phyloP scores from a whole-genome alignment of 2,113 vertebrate species.

The Callocephalon fimbriatum region DNA sequence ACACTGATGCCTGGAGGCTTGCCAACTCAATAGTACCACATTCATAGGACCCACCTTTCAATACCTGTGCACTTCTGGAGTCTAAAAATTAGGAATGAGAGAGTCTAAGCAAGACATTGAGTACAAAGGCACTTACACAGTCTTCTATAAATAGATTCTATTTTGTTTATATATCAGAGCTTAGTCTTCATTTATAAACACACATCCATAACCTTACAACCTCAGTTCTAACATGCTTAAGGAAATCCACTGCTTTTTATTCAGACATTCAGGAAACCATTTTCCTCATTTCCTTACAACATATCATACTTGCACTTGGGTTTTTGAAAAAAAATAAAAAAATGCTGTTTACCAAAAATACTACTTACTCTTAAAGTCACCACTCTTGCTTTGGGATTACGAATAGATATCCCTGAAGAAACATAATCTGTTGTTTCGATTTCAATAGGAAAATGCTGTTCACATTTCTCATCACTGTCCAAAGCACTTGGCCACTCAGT shows the following conservation, averaged over 20 bases:
- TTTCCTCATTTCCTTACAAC: neutral
- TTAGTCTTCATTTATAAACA: neutral
- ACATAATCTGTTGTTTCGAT: slow-evolving; percentile 85
- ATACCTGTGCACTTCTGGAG: neutral
- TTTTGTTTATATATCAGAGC: neutral
- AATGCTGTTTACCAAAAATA: neutral
- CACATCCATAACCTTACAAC: neutral
- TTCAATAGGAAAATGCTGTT: slow-evolving; percentile 89
- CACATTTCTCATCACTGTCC: slow-evolving; percentile 85
- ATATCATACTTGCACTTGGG: neutral
- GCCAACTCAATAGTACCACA: neutral
- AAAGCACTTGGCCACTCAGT: slow-evolving; percentile 91
- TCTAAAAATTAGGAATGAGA: neutral
- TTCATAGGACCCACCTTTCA: neutral
- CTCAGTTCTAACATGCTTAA: neutral
- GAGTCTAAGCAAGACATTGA: neutral
- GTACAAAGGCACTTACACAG: neutral
- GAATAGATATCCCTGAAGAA: slow-evolving; percentile 85
- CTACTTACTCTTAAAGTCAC: slow-evolving; percentile 87
- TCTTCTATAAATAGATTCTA: neutral
- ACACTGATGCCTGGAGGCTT: neutral
- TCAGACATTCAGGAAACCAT: neutral
- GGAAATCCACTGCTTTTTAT: neutral
- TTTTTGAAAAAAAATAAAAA: neutral
- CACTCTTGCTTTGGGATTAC: slow-evolving; percentile 87